Evolutionary conservation across 2,113 vertebrate genomes (phyloP).

Genomic region (Rhabdomys dilectus): DNA sequence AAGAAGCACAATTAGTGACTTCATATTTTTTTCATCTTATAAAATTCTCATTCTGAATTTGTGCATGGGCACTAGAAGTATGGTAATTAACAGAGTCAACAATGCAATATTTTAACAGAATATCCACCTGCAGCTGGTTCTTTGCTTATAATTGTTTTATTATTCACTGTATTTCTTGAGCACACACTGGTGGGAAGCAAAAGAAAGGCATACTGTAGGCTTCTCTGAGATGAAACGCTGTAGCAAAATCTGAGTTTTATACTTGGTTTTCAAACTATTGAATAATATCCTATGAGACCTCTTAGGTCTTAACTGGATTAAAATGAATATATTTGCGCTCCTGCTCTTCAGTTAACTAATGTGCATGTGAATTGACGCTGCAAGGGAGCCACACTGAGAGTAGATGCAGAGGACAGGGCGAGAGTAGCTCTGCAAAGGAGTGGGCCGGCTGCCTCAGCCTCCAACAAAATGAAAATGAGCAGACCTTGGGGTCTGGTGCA

Average conservation of each 20-base stretch:
- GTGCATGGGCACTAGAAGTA: slow-evolving; percentile 45
- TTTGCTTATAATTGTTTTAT: slow-evolving; percentile 55
- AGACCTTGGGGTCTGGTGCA: slow-evolving; percentile 1
- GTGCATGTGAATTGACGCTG: slow-evolving; percentile 80
- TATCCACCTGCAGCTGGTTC: slow-evolving; percentile 39
- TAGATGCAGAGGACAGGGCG: slow-evolving; percentile 16
- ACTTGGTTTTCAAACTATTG: slow-evolving; percentile 77
- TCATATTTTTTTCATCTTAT: slow-evolving; percentile 52
- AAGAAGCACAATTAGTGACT: not conserved
- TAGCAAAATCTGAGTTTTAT: slow-evolving; percentile 76
- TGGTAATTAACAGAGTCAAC: slow-evolving; percentile 66
- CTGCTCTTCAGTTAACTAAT: slow-evolving; percentile 77
- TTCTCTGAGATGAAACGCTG: slow-evolving; percentile 73
- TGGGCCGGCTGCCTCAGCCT: slow-evolving; percentile 4
- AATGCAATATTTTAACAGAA: slow-evolving; percentile 33
- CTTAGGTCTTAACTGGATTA: slow-evolving; percentile 83
- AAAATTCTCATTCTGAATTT: slow-evolving; percentile 68
- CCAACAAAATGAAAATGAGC: slow-evolving; percentile 50
- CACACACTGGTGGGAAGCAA: slow-evolving; percentile 54
- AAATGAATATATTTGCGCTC: slow-evolving; percentile 82
- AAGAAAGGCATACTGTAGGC: slow-evolving; percentile 57
- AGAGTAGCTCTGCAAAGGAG: slow-evolving; percentile 49
- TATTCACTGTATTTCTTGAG: slow-evolving; percentile 45
- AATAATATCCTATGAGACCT: slow-evolving; percentile 80
- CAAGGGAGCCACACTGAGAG: slow-evolving; percentile 28